phyloP scores from a whole-genome alignment of 1,140 invertebrate species.

The Drosophila bocqueti region DNA sequence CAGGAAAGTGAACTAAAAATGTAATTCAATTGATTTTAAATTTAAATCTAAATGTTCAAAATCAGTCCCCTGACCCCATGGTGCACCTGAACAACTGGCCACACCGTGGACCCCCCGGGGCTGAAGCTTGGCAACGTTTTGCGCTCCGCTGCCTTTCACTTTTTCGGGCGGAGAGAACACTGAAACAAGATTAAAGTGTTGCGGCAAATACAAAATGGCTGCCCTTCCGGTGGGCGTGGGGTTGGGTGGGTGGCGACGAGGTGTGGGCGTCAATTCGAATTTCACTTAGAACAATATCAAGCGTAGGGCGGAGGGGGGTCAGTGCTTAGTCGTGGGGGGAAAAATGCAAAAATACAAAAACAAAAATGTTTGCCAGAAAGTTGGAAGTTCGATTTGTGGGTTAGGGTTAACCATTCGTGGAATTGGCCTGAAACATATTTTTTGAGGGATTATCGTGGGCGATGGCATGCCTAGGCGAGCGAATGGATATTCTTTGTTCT shows the following conservation, averaged over 20 bases:
- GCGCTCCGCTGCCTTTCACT: slow-evolving; percentile 25
- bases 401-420: slow-evolving; percentile 40
- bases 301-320: background rate
- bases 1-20: background rate
- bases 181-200: slow-evolving; percentile 71
- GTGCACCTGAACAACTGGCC: slow-evolving; percentile 32
- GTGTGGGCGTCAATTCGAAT: slow-evolving; percentile 37
- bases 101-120: slow-evolving; percentile 16
- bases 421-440: slow-evolving; percentile 31
- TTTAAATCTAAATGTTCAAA: background rate
- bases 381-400: slow-evolving; percentile 36
- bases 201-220: slow-evolving; percentile 62
- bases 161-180: slow-evolving; percentile 41
- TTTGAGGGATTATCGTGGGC: slow-evolving; percentile 28
- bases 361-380: slow-evolving; percentile 31
- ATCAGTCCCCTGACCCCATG: background rate
- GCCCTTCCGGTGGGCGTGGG: slow-evolving; percentile 14
- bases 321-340: too few species aligned
- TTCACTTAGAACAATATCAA: slow-evolving; percentile 60
- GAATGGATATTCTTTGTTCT: slow-evolving; percentile 2
- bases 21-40: background rate
- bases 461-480: background rate
- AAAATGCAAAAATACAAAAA: background rate
- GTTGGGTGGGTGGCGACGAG: background rate
- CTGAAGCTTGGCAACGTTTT: slow-evolving; percentile 49